Evolutionary conservation across 2,113 vertebrate species (phyloP).

Genomic region (Strigops habroptila): DNA sequence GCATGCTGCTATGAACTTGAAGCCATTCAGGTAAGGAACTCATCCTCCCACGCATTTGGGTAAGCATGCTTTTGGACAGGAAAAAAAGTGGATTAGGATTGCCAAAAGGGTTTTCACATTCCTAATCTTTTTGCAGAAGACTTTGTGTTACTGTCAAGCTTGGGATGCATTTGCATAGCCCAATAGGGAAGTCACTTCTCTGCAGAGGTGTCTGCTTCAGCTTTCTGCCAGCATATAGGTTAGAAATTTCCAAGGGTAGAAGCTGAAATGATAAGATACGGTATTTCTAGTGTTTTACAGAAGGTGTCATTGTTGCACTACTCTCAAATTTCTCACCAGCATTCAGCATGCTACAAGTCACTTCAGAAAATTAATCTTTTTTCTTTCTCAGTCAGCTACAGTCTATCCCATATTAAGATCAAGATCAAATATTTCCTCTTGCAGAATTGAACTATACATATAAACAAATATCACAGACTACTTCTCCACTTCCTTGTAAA

Average conservation of each 20-base stretch:
- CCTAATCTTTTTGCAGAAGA: background rate
- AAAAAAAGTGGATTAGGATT: background rate
- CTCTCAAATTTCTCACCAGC: background rate
- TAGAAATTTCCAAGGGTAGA: background rate
- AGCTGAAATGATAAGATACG: background rate
- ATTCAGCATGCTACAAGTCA: background rate
- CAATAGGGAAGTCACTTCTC: background rate
- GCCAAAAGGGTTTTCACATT: background rate
- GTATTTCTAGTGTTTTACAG: conserved; percentile 9
- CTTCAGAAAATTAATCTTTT: background rate
- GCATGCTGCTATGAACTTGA: accelerated
- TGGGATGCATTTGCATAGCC: background rate
- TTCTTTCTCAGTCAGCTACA: background rate
- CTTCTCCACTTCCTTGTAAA: background rate
- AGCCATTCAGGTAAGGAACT: background rate
- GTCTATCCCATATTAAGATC: background rate
- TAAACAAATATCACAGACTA: background rate
- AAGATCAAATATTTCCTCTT: background rate
- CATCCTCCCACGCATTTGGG: background rate
- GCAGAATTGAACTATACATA: background rate
- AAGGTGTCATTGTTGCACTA: conserved; percentile 34
- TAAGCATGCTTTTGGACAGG: background rate
- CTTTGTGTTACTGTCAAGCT: background rate
- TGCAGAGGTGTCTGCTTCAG: background rate
- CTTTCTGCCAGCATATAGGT: background rate